Conservation (phyloP, 2,797 vertebrate species). For the Scomberomorus guttatus region DNA sequence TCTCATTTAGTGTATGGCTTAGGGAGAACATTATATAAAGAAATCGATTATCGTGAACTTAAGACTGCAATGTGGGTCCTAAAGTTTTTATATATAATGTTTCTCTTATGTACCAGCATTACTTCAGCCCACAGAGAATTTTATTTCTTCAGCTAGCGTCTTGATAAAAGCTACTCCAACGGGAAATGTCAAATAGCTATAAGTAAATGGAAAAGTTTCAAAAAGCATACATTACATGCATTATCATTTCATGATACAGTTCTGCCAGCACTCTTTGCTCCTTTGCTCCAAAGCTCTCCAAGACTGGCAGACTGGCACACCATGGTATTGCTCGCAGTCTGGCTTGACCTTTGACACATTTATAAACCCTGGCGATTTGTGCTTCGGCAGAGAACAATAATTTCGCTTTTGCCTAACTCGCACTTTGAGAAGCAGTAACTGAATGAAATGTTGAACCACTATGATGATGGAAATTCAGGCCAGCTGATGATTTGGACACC, state of each 20-base stretch:
- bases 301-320: not conserved
- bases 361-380: not conserved
- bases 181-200: conserved; percentile 8
- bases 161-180: not conserved
- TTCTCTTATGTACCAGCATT: not conserved
- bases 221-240: not conserved
- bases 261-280: not conserved
- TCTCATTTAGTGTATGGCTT: conserved; percentile 1
- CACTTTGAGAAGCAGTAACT: not conserved
- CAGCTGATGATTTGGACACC: conserved; percentile 60
- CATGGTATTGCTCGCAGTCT: not conserved
- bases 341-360: not conserved
- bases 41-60: not conserved
- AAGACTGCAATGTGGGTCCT: not conserved
- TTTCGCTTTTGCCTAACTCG: not conserved
- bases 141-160: not conserved
- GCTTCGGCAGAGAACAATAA: not conserved
- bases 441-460: conserved; percentile 11
- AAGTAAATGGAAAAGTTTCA: conserved; percentile 10
- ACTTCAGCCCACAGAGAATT: not conserved
- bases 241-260: not conserved
- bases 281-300: not conserved
- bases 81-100: conserved; percentile 7
- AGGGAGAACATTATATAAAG: conserved; percentile 1
- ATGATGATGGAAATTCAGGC: conserved; percentile 12